Conservation (phyloP, 2,113 vertebrate genomes). For the Mobula hypostoma region DNA sequence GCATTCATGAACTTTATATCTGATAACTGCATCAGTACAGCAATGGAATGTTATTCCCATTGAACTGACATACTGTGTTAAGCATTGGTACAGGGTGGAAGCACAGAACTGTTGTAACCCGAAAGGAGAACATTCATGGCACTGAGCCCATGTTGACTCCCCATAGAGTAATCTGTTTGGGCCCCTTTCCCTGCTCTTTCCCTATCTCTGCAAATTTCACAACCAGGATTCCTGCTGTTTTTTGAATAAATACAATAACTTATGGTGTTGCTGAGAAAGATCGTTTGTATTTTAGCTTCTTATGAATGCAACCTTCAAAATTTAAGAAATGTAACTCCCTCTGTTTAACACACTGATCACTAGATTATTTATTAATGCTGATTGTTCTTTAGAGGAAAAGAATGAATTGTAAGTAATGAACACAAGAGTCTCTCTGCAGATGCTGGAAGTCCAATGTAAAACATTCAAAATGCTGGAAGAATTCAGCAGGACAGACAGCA, state of each 20-base stretch:
- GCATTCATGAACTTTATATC: not conserved
- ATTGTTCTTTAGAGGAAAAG: not conserved
- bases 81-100: not conserved
- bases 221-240: not conserved
- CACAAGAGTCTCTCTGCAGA: not conserved
- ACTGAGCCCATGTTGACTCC: too few relatives aligned
- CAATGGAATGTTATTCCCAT: not conserved
- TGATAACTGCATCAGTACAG: not conserved
- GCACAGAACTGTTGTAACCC: too few relatives aligned
- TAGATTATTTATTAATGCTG: not conserved
- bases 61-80: not conserved
- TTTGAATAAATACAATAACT: not conserved
- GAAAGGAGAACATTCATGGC: too few relatives aligned
- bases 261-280: not conserved
- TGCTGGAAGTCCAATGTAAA: too few relatives aligned
- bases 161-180: too few relatives aligned
- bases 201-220: too few relatives aligned
- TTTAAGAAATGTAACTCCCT: not conserved
- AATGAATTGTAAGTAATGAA: not conserved
- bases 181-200: too few relatives aligned
- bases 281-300: not conserved
- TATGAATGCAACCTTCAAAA: not conserved
- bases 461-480: too few relatives aligned
- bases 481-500: too few relatives aligned
- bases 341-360: not conserved